Evolutionary conservation across 2,113 vertebrate species (phyloP).

Genomic region (Mystacornis crossleyi): DNA sequence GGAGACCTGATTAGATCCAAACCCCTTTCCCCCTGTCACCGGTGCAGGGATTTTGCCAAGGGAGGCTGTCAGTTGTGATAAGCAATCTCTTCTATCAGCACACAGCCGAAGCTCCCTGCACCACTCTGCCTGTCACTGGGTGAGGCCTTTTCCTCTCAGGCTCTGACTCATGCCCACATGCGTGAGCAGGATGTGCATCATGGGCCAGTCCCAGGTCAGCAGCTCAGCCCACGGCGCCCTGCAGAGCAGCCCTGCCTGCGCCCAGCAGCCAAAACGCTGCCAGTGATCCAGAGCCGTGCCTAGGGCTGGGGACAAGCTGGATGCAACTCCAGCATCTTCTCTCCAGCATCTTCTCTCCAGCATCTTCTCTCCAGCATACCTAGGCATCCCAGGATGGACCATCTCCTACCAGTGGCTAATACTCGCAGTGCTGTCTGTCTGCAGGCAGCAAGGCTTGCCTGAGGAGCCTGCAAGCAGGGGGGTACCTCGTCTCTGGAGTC

Average conservation of each 20-base stretch:
- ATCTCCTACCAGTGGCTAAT: not conserved
- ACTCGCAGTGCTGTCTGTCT: not conserved
- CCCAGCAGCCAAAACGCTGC: not conserved
- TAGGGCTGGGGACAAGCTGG: not conserved
- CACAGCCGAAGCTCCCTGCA: not conserved
- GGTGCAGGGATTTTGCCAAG: not conserved
- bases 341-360: not conserved
- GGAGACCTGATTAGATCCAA: not conserved
- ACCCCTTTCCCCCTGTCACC: fast-evolving
- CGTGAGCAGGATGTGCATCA: conserved; percentile 63
- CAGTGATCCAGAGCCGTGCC: fast-evolving
- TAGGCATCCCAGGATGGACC: not conserved
- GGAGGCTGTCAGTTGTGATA: not conserved
- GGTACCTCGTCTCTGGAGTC: not conserved
- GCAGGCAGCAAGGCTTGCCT: not conserved
- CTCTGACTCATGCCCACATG: conserved; percentile 65
- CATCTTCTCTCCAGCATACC: not conserved
- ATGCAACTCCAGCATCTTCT: not conserved
- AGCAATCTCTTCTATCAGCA: not conserved
- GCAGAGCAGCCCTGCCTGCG: not conserved
- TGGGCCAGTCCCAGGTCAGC: not conserved
- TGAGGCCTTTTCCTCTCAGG: conserved; percentile 51
- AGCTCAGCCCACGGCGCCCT: not conserved
- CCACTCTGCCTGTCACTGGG: not conserved
- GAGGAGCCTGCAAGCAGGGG: not conserved